These are phyloP conservation scores for Nansenia antarctica DNA, from an alignment of 2,113 vertebrate genomes.

Conservation along the genomic window DNA sequence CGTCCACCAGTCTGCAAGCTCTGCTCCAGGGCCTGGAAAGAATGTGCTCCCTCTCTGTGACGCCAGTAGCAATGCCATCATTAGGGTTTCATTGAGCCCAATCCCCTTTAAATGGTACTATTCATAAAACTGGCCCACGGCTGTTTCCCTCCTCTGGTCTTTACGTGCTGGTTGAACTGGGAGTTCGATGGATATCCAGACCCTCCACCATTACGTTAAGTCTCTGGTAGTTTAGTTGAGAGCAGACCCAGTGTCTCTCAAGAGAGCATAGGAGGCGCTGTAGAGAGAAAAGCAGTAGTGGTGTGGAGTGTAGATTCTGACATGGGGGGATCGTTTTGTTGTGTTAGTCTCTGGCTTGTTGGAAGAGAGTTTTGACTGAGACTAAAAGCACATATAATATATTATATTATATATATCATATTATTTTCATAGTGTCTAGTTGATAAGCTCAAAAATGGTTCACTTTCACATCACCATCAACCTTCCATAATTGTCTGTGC, in stretches of 20 bases:
- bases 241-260: slow-evolving; percentile 18
- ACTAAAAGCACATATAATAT: too few relatives aligned
- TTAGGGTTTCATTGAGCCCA: slow-evolving; percentile 47
- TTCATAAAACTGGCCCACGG: slow-evolving; percentile 59
- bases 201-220: slow-evolving; percentile 23
- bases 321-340: not conserved
- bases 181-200: slow-evolving; percentile 39
- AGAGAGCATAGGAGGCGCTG: slow-evolving; percentile 25
- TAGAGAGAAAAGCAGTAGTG: slow-evolving; percentile 12
- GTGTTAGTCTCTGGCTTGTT: not conserved
- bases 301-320: not conserved
- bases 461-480: not conserved
- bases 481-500: too few relatives aligned
- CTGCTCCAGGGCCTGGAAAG: slow-evolving; percentile 63
- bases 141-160: slow-evolving; percentile 32
- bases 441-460: not conserved
- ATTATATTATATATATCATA: too few relatives aligned
- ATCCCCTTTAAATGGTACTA: slow-evolving; percentile 61
- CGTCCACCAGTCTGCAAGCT: slow-evolving; percentile 43
- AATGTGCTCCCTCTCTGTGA: slow-evolving; percentile 43
- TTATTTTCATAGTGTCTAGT: too few relatives aligned
- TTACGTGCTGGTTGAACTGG: slow-evolving; percentile 40
- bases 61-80: slow-evolving; percentile 49
- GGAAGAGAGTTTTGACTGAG: not conserved
- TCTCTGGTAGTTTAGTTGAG: slow-evolving; percentile 19